These are phyloP conservation scores for Cryptosula pallasiana DNA, from an alignment of 2,888 invertebrate genomes.

Conservation along the genomic window DNA sequence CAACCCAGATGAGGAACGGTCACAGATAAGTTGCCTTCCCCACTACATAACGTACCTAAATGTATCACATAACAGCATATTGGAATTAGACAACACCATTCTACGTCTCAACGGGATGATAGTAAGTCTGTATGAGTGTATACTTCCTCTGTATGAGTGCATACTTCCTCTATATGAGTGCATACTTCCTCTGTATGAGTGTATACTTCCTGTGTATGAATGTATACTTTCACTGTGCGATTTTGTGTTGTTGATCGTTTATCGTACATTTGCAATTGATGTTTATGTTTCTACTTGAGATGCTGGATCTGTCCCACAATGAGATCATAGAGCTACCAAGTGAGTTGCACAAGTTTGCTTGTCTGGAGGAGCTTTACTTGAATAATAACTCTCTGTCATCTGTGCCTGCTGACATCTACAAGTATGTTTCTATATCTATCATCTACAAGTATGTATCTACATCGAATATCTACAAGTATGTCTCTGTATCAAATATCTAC, in stretches of 20 bases:
- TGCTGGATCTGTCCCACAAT: conserved; percentile 21
- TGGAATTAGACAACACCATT: neutral
- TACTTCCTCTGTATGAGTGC: neutral
- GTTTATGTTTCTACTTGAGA: neutral
- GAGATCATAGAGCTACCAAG: neutral
- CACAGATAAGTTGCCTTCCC: neutral
- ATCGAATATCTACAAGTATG: too few species aligned
- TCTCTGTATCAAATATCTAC: too few species aligned
- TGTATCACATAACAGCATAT: conserved; percentile 6
- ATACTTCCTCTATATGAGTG: too few species aligned
- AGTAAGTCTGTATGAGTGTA: too few species aligned
- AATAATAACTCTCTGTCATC: conserved; percentile 3
- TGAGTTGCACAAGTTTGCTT: neutral
- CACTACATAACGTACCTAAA: conserved; percentile 11
- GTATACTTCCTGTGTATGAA: neutral
- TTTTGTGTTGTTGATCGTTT: too few species aligned
- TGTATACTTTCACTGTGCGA: too few species aligned
- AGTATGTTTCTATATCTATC: too few species aligned
- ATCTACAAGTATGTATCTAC: too few species aligned
- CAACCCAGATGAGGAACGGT: neutral
- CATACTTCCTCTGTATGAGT: neutral
- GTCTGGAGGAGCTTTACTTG: conserved; percentile 13
- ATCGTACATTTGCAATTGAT: neutral
- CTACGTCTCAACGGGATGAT: neutral
- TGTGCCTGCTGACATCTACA: neutral